Evolutionary conservation across 2,888 invertebrate species (phyloP), one percentile per base, ranked within the genome.

Genomic region (Cheilosia soror): DNA sequence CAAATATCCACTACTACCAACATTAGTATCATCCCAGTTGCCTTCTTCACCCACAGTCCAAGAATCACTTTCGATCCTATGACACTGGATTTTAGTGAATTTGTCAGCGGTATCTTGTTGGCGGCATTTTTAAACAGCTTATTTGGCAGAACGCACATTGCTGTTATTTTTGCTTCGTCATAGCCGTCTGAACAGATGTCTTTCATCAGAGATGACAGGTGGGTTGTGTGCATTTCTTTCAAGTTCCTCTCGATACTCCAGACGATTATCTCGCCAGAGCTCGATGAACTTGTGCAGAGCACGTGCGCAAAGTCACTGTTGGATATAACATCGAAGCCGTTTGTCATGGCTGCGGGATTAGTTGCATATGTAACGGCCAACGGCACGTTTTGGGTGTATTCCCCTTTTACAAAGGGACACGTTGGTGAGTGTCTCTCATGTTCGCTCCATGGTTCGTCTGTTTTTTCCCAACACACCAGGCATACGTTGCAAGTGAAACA

Each of bases 381-480:
- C 4, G 98, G 98, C 80, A 98, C 98, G 92, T 98, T 98, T 92
- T 98, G 97, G 11, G 98, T 98, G 90, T 97, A 98, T 92, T 98
- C 98, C 42, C 98, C 98, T 91, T 97, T 95, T 2, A 98, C 97
- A 92, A 98, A 98, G 0, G 98, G 97, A 91, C 98, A 98, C 89
- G 95, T 95, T 13, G 98, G 97, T 4, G 98, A 98, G 91, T 98
- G 98, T 4, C 98, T 94, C 92, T 98, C 98, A 90, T 98, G 98
- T 91, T 98, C 98, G 87, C 98, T 98, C 98, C 98, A 98, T 2
- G 98, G 98, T 91, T 98, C 98, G 92, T 98, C 98, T 0, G 97
- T 97, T 89, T 98, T 96, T 93, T 98, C 98, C 98, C 98, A 98
- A 93, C 97, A 97, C 5, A 98, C 98, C 29, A 98, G 94, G 90